phyloP scores from a whole-genome alignment of 92 coral and sea anemone species.

The Palythoa grandiflora region DNA sequence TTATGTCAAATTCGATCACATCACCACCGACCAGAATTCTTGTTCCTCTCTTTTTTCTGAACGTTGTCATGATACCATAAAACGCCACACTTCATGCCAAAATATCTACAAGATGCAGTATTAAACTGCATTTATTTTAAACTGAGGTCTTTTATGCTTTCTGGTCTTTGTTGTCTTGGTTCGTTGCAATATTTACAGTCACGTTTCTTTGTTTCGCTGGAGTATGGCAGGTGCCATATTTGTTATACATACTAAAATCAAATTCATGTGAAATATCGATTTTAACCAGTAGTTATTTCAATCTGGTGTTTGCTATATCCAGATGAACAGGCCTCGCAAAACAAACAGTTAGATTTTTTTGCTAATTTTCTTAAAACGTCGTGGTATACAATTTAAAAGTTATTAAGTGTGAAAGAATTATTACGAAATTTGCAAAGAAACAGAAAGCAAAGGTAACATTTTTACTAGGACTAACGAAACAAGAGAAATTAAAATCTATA shows the following conservation, averaged over 20 bases:
- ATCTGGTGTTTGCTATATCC: not conserved
- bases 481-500: too few relatives aligned
- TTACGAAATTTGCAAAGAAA: too few relatives aligned
- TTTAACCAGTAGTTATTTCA: not conserved
- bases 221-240: not conserved
- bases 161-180: not conserved
- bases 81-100: not conserved
- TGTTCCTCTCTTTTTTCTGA: not conserved
- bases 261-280: not conserved
- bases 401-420: too few relatives aligned
- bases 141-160: not conserved
- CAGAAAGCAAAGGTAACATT: too few relatives aligned
- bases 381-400: too few relatives aligned
- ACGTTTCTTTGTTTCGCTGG: not conserved
- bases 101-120: not conserved
- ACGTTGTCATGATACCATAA: not conserved
- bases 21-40: not conserved
- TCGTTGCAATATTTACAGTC: not conserved
- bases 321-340: not conserved
- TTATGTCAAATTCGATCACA: conserved; percentile 14
- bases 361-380: too few relatives aligned
- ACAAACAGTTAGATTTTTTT: too few relatives aligned
- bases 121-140: not conserved
- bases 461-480: too few relatives aligned
- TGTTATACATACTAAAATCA: not conserved